Conservation (phyloP, 2,888 invertebrate genomes). For the Microchrysa polita region DNA sequence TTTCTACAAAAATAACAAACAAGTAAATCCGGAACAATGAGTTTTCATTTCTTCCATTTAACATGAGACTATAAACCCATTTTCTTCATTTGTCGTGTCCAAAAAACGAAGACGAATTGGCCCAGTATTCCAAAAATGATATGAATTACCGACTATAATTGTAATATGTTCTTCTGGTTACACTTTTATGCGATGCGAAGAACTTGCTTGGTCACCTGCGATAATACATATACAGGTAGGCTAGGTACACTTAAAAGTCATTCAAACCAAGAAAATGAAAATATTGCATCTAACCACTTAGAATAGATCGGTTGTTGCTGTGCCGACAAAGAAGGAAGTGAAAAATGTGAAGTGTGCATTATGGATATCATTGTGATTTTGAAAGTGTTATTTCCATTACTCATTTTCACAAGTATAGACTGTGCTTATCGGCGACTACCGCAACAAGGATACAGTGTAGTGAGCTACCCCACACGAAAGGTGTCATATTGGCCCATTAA, state of each 20-base stretch:
- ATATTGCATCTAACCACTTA: not conserved
- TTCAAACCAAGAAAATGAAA: not conserved
- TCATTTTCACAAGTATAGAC: not conserved
- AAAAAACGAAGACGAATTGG: not conserved
- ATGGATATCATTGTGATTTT: slow-evolving; percentile 11
- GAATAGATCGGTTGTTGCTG: not conserved
- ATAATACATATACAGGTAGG: slow-evolving; percentile 19
- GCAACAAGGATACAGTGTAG: not conserved
- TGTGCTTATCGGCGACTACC: not conserved
- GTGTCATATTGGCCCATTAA: not conserved
- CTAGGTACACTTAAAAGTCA: slow-evolving; percentile 18
- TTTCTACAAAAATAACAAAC: too few relatives aligned
- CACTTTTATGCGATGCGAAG: not conserved
- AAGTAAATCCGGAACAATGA: too few relatives aligned
- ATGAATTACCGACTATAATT: not conserved
- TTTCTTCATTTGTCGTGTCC: too few relatives aligned
- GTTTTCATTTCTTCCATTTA: too few relatives aligned
- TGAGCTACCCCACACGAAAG: not conserved
- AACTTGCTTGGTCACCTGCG: slow-evolving; percentile 18
- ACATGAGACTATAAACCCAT: too few relatives aligned
- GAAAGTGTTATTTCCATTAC: not conserved
- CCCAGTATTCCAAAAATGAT: slow-evolving; percentile 26
- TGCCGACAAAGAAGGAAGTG: too few relatives aligned
- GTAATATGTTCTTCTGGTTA: not conserved
- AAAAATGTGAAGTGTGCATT: slow-evolving; percentile 1